These are phyloP conservation scores for Ivindomyrus marchei DNA, from an alignment of 2,113 vertebrate genomes.

Conservation along the genomic window DNA sequence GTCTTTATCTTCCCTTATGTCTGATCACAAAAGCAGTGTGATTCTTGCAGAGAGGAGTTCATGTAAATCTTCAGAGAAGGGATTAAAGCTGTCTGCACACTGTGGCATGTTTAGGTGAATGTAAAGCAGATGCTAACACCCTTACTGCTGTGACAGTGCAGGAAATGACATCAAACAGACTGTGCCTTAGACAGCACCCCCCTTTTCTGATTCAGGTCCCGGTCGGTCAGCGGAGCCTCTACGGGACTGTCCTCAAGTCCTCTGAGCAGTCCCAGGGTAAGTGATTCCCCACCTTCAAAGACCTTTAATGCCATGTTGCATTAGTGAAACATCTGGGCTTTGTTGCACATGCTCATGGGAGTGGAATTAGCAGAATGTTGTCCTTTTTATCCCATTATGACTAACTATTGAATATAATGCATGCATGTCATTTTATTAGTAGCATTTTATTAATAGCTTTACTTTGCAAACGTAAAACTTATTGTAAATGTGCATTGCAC, in stretches of 20 bases:
- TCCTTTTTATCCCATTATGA: background rate
- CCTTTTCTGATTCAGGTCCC: slow-evolving; percentile 60
- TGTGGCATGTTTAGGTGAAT: background rate
- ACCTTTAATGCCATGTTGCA: background rate
- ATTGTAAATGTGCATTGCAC: slow-evolving; percentile 55
- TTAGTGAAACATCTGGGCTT: background rate
- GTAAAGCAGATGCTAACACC: background rate
- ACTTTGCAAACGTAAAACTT: slow-evolving; percentile 33
- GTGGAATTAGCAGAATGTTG: background rate
- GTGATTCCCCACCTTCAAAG: slow-evolving; percentile 27
- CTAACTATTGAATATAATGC: background rate
- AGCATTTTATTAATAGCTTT: background rate
- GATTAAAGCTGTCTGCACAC: background rate
- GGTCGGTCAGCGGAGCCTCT: slow-evolving; percentile 84
- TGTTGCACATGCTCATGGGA: background rate
- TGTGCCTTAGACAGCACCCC: background rate
- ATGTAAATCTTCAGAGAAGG: background rate
- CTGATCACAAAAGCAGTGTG: background rate
- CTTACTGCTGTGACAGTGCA: background rate
- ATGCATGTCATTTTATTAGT: background rate
- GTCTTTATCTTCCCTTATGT: background rate
- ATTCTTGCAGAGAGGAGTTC: background rate
- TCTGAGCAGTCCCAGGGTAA: slow-evolving; percentile 87
- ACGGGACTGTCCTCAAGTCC: slow-evolving; percentile 85
- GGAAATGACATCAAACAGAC: background rate